These are phyloP conservation scores for Bombus soroeensis DNA, from an alignment of 1,140 invertebrate species.

Conservation along the genomic window DNA sequence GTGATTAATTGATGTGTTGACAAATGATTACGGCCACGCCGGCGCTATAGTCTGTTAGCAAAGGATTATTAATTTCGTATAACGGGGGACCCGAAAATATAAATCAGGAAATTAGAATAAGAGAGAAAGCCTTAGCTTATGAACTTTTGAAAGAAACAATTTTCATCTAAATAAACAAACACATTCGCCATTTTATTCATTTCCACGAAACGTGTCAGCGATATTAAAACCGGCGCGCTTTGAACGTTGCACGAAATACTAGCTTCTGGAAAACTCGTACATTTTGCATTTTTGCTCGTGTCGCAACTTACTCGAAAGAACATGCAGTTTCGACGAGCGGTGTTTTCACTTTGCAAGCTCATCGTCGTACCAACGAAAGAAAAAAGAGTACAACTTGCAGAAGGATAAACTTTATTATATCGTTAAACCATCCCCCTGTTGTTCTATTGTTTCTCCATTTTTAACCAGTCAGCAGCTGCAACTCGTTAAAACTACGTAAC, in stretches of 20 bases:
- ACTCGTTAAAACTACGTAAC: slow-evolving; percentile 7
- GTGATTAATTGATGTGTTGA: slow-evolving; percentile 56
- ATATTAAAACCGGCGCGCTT: background rate
- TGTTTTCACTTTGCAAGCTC: background rate
- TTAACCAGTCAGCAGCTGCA: background rate
- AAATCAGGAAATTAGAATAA: background rate
- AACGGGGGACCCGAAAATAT: background rate
- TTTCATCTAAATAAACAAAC: background rate
- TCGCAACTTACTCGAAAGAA: background rate
- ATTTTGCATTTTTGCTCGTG: background rate
- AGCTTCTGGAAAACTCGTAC: background rate
- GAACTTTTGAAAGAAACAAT: background rate
- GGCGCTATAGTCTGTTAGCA: background rate
- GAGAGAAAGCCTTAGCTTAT: background rate
- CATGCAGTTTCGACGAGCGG: background rate
- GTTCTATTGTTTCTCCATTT: background rate
- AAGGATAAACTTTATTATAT: background rate
- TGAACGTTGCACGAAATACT: background rate
- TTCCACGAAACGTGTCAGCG: too few relatives aligned
- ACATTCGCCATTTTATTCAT: background rate
- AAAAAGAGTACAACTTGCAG: too few relatives aligned
- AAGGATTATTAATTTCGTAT: slow-evolving; percentile 19
- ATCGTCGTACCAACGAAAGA: background rate
- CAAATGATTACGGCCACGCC: slow-evolving; percentile 42
- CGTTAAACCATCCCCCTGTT: background rate